Evolutionary conservation across 2,113 vertebrate species (phyloP).

Genomic region (Amazona vittata): DNA sequence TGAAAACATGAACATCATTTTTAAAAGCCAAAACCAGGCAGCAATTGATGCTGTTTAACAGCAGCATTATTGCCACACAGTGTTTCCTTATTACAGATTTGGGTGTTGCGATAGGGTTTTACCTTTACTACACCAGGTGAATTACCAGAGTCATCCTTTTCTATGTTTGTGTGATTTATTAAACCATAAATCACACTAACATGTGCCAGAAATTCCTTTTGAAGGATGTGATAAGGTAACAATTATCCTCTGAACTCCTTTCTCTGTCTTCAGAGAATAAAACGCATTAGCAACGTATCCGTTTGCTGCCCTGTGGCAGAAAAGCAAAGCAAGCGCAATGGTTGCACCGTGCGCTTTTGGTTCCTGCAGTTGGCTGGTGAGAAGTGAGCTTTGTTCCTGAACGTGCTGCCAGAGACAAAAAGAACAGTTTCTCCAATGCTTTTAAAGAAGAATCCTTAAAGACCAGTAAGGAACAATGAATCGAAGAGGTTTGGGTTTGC

Average conservation of each 20-base stretch:
- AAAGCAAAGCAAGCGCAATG: conserved; percentile 7
- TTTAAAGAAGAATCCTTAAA: not conserved
- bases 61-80: not conserved
- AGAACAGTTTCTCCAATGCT: not conserved
- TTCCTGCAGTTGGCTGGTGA: not conserved
- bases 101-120: not conserved
- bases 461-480: not conserved
- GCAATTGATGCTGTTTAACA: not conserved
- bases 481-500: not conserved
- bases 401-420: not conserved
- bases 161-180: conserved; percentile 5
- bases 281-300: not conserved
- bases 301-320: not conserved
- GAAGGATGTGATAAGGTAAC: conserved; percentile 21
- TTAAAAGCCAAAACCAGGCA: not conserved
- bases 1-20: not conserved
- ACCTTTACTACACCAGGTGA: not conserved
- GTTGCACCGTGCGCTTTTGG: not conserved
- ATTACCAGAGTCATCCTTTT: not conserved
- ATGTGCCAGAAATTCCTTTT: conserved; percentile 8
- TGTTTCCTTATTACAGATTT: not conserved
- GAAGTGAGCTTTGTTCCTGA: not conserved
- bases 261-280: conserved; percentile 32
- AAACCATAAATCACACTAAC: conserved; percentile 21
- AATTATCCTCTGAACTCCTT: conserved; percentile 36